phyloP scores from a whole-genome alignment of 2,113 vertebrate species.

The Acanthisitta chloris region DNA sequence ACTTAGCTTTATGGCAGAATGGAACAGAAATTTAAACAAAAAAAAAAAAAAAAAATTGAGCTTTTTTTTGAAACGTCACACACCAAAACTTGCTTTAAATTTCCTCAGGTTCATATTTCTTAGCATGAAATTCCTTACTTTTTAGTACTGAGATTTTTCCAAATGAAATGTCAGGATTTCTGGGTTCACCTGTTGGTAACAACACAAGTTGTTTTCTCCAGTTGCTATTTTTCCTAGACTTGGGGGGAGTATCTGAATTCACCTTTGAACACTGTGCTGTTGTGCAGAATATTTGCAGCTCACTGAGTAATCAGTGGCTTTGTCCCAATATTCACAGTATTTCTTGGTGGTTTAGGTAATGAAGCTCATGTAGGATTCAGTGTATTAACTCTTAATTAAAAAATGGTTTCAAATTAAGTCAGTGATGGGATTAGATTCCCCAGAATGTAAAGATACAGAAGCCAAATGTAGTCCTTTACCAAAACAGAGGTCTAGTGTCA shows the following conservation, averaged over 20 bases:
- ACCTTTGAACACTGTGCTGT: neutral
- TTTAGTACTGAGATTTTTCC: neutral
- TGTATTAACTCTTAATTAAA: neutral
- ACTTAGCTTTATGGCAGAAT: neutral
- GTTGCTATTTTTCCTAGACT: neutral
- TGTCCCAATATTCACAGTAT: neutral
- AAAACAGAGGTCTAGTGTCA: neutral
- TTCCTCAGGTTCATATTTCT: neutral
- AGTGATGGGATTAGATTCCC: neutral
- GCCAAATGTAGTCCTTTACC: neutral
- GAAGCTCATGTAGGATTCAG: neutral
- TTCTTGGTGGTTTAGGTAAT: neutral
- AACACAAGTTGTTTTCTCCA: neutral
- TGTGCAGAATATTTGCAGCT: fast-evolving
- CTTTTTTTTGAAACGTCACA: neutral
- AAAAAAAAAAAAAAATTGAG: no score
- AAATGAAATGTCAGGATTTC: neutral
- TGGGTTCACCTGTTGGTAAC: neutral
- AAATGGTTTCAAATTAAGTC: neutral
- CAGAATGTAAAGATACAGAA: neutral
- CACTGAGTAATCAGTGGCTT: neutral
- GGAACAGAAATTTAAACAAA: no score
- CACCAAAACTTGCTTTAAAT: neutral
- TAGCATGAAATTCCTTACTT: neutral
- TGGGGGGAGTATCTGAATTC: neutral